Evolutionary conservation across 2,113 vertebrate species (phyloP), one percentile per base, ranked within the genome.

Genomic region (Hippocampus barbouri): DNA sequence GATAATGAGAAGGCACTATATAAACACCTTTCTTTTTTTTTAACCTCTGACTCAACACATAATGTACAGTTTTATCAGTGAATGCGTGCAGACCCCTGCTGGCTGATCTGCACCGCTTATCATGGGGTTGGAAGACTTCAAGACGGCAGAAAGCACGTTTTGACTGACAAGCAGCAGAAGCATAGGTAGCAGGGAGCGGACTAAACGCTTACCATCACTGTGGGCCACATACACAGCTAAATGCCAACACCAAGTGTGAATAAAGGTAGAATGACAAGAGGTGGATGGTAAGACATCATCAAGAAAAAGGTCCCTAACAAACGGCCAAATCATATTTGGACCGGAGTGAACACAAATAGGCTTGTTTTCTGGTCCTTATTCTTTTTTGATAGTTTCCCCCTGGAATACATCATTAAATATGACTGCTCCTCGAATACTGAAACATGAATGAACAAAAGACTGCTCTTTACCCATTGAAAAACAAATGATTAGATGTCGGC

Each of bases 161-260:
- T 74, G 84, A 80, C 83, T 70, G 79, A 87, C 86, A 86, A 86
- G 80, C 82, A 80, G 84, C 75, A 76, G 51, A 84, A 88, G 84
- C 89, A 83, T n/a, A 69, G 79, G 73, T 67, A 11, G 61, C 41
- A 54, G 66, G 34, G 78, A 69, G 61, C 78, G 51, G 68, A 69
- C 78, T 84, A 77, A 74, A 86, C 75, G 82, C 92, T 93, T 93
- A 92, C 92, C 92, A 91, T 92, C 83, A 90, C 85, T 68, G 85
- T 90, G 80, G 92, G 90, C 91, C 92, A 93, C 88, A 89, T 90
- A 91, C 79, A 89, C 83, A 92, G 89, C 92, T 93, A 90, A 77
- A 82, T 18, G 83, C 83, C 85, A 88, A 87, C 76, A 69, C 72
- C 81, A 69, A 82, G 72, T 72, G 60, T 76, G 75, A 83, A 73